Evolutionary conservation across 2,797 vertebrate species (phyloP).

Genomic region (Cossypha dichroa): DNA sequence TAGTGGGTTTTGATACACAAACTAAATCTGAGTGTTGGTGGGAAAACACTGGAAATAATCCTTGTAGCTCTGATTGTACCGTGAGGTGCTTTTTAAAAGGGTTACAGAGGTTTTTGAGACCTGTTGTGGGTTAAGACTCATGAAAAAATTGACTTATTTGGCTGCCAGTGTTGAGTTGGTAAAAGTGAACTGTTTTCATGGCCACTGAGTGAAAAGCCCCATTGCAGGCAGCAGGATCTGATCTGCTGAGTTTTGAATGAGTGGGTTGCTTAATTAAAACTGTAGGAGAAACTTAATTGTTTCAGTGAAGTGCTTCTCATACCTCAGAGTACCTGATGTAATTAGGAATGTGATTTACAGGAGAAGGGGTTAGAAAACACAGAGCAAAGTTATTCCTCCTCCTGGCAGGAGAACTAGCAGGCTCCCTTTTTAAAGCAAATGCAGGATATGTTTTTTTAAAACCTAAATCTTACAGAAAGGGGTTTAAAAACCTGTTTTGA

Average conservation of each 20-base stretch:
- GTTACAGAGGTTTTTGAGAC: not conserved
- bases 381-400: not conserved
- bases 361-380: not conserved
- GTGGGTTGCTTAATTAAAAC: constrained; percentile 32
- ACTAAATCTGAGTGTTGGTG: not conserved
- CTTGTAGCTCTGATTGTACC: not conserved
- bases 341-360: constrained; percentile 19
- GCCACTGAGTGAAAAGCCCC: not conserved
- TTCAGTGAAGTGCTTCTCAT: not conserved
- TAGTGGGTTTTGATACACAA: not conserved
- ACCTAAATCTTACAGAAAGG: not conserved
- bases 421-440: not conserved
- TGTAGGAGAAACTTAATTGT: not conserved
- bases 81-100: not conserved
- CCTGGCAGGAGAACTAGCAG: not conserved
- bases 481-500: not conserved
- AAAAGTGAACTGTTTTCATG: not conserved
- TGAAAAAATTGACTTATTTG: not conserved
- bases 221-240: not conserved
- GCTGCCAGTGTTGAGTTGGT: not conserved
- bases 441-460: not conserved
- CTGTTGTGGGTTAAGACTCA: not conserved
- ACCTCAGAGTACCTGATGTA: not conserved
- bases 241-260: not conserved
- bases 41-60: not conserved